These are phyloP conservation scores for Hoplodrina ambigua DNA, from an alignment of 2,888 invertebrate species.

Conservation along the genomic window DNA sequence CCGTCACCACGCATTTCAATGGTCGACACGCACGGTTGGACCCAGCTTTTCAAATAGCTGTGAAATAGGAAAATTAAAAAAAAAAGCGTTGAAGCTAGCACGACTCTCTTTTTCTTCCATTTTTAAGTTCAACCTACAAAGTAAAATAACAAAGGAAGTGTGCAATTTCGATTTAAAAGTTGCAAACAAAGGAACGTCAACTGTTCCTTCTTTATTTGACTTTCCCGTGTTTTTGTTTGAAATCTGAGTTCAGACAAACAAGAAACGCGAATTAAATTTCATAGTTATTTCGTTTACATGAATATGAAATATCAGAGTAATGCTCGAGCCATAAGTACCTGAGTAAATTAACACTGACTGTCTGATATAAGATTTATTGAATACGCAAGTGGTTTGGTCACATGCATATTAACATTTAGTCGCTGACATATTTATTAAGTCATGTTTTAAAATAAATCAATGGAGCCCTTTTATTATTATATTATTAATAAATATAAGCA, in stretches of 20 bases:
- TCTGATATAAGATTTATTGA: conserved; percentile 48
- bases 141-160: conserved; percentile 11
- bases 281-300: conserved; percentile 26
- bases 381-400: conserved; percentile 42
- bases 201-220: neutral
- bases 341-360: conserved; percentile 38
- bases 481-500: conserved; percentile 60
- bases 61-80: conserved; percentile 68
- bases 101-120: conserved; percentile 33
- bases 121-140: conserved; percentile 9
- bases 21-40: conserved; percentile 57
- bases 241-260: conserved; percentile 6
- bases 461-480: conserved; percentile 53
- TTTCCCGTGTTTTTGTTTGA: conserved; percentile 17
- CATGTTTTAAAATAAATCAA: conserved; percentile 56
- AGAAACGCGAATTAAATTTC: conserved; percentile 10
- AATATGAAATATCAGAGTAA: conserved; percentile 27
- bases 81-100: conserved; percentile 46
- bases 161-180: conserved; percentile 20
- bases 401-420: conserved; percentile 51
- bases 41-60: conserved; percentile 70
- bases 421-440: conserved; percentile 57
- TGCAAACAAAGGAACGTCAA: conserved; percentile 34
- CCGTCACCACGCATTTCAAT: conserved; percentile 65
- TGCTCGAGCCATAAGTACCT: conserved; percentile 11